Evolutionary conservation across 1,140 invertebrate genomes (phyloP), one percentile per base, ranked within the genome.

Genomic region (Triops cancriformis): DNA sequence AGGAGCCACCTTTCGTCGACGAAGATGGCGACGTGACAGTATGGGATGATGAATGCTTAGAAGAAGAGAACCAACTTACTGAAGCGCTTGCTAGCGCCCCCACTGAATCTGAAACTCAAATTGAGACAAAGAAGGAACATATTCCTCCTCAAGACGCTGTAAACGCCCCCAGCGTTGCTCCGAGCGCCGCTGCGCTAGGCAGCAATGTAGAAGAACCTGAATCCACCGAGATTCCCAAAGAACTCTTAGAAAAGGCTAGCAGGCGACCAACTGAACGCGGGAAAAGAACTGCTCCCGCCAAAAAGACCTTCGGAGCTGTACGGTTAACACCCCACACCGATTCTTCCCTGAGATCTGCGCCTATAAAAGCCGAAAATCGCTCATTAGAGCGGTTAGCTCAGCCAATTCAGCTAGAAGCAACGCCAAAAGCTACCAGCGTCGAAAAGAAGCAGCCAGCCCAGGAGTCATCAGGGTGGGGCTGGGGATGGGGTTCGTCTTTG

Each of bases 401-500:
- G 31, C 31, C 2, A 27, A 27, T 27, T 74, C 12, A 7, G 73
- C 23, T 12, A 14, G 0, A 6, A 26, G 73, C 18, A 74, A 45
- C 64, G 11, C 5, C 11, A 26, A 26, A 23, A 12, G 72, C 26
- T 78, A 51, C 43, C 10, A 80, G 43, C 37, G 73, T n/a, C 14
- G 64, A n/a, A 77, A 41, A 11, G 31, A 41, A 64, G 72, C 75
- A 78, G 9, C 51, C 41, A 74, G 43, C n/a, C 73, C 72, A 51
- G n/a, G 80, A 77, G 1, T 91, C 90, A 90, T 86, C 86, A 73
- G 83, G 85, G 37, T 93, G 92, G 89, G 90, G 85, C 37, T 86
- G 91, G 78, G 85, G 83, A 42, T 88, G 86, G 85, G 90, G 89
- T 76, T 88, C 90, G 72, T 91, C 92, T 0, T 83, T 95, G 3